Evolutionary conservation across 2,888 invertebrate species (phyloP).

Genomic region (Pseudococcus longispinus): DNA sequence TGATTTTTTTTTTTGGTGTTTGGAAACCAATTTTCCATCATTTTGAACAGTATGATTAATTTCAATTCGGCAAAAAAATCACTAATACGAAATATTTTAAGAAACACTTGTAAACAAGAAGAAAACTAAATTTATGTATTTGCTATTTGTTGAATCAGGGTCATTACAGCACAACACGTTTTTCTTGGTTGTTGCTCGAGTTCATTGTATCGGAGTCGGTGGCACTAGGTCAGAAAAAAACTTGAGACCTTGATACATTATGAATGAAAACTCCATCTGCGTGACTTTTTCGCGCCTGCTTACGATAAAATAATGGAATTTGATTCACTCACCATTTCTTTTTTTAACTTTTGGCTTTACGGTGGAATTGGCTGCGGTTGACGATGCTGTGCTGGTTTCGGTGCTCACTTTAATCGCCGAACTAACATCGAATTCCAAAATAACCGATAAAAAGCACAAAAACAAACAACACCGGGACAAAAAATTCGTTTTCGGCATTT

Average conservation of each 20-base stretch:
- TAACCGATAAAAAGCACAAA: slow-evolving; percentile 44
- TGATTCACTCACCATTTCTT: slow-evolving; percentile 36
- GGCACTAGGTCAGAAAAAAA: not conserved
- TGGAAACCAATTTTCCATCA: no score
- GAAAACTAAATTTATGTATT: not conserved
- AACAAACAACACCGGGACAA: slow-evolving; percentile 48
- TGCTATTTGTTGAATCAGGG: not conserved
- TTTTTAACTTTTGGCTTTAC: slow-evolving; percentile 46
- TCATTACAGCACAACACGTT: slow-evolving; percentile 15
- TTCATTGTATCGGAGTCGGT: not conserved
- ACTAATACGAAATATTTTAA: not conserved
- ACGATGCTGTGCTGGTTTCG: not conserved
- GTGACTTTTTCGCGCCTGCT: not conserved
- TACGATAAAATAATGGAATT: not conserved
- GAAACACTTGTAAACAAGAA: slow-evolving; percentile 4
- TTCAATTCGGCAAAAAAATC: not conserved
- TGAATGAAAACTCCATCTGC: not conserved
- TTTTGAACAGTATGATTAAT: not conserved
- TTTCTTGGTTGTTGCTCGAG: slow-evolving; percentile 14
- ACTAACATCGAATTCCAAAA: slow-evolving; percentile 49
- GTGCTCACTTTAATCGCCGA: slow-evolving; percentile 47
- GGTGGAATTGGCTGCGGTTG: slow-evolving; percentile 35
- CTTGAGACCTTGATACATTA: not conserved
- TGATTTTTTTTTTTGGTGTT: no score
- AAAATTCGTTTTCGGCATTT: slow-evolving; percentile 43